Conservation (phyloP, 1,140 invertebrate genomes). For the Hyphantria cunea region DNA sequence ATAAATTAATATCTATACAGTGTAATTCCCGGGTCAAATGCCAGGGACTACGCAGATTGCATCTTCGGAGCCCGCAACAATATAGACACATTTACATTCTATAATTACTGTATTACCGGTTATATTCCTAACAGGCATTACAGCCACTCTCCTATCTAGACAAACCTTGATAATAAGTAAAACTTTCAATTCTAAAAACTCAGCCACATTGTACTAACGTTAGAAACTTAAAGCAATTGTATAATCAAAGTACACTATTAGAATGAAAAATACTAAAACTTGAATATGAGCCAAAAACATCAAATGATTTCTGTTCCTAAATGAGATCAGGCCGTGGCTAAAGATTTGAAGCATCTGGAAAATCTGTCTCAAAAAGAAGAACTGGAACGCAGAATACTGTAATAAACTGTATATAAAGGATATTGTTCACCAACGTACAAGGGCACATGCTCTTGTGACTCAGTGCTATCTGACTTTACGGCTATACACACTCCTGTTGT, state of each 20-base stretch:
- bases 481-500: slow-evolving; percentile 48
- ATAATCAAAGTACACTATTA: slow-evolving; percentile 50
- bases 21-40: slow-evolving; percentile 47
- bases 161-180: slow-evolving; percentile 2
- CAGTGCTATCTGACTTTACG: slow-evolving; percentile 67
- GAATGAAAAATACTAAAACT: slow-evolving; percentile 48
- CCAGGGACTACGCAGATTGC: slow-evolving; percentile 51
- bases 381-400: slow-evolving; percentile 56
- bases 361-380: slow-evolving; percentile 64
- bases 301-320: slow-evolving; percentile 53
- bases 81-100: slow-evolving; percentile 38
- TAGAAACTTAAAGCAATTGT: slow-evolving; percentile 44
- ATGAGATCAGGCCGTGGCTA: slow-evolving; percentile 48
- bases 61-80: slow-evolving; percentile 42
- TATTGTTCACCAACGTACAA: slow-evolving; percentile 51
- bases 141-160: slow-evolving; percentile 12
- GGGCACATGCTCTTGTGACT: slow-evolving; percentile 49
- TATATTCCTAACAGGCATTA: slow-evolving; percentile 20
- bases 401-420: slow-evolving; percentile 59
- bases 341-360: slow-evolving; percentile 47
- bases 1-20: slow-evolving; percentile 24
- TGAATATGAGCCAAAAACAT: slow-evolving; percentile 65
- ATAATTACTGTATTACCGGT: slow-evolving; percentile 57
- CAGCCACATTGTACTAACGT: slow-evolving; percentile 1
- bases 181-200: too few relatives aligned